These are phyloP conservation scores for Drosophila santomea DNA, from an alignment of 1,140 invertebrate genomes.

Conservation along the genomic window DNA sequence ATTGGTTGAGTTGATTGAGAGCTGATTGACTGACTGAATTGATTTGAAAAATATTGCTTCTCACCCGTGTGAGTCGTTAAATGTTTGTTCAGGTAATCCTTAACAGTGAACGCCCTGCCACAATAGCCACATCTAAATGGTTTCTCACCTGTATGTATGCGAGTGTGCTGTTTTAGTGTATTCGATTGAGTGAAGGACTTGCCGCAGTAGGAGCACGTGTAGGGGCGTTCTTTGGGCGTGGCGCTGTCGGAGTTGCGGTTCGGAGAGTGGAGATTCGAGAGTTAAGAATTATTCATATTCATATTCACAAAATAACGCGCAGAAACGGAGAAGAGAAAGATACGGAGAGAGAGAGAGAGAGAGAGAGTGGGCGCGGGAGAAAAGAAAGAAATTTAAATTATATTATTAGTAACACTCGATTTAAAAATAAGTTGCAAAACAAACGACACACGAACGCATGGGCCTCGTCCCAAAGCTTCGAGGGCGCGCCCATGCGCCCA, in stretches of 20 bases:
- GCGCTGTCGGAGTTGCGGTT: constrained; percentile 64
- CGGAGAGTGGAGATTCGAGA: constrained; percentile 49
- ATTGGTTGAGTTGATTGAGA: constrained; percentile 69
- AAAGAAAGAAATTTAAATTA: constrained; percentile 74
- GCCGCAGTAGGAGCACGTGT: constrained; percentile 89
- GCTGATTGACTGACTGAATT: constrained; percentile 82
- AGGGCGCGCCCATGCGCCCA: constrained; percentile 86
- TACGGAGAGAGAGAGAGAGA: constrained; percentile 34
- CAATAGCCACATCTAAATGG: constrained; percentile 85
- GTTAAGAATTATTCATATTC: constrained; percentile 56
- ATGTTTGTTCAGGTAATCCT: constrained; percentile 85
- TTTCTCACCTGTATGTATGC: constrained; percentile 85
- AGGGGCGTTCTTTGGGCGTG: constrained; percentile 85
- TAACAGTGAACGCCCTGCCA: constrained; percentile 85
- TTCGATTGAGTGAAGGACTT: constrained; percentile 88
- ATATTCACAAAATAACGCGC: constrained; percentile 45
- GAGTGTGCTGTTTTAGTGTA: constrained; percentile 85
- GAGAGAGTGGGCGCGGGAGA: constrained; percentile 55
- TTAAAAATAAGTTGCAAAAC: constrained; percentile 72
- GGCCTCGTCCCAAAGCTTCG: constrained; percentile 88
- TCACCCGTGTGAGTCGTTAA: constrained; percentile 85
- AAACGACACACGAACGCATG: constrained; percentile 90
- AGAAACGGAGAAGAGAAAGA: constrained; percentile 35
- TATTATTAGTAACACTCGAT: constrained; percentile 77
- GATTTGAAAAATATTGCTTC: constrained; percentile 84